Evolutionary conservation across 1,140 invertebrate species (phyloP), one percentile per base, ranked within the genome.

Genomic region (Ooceraea biroi): DNA sequence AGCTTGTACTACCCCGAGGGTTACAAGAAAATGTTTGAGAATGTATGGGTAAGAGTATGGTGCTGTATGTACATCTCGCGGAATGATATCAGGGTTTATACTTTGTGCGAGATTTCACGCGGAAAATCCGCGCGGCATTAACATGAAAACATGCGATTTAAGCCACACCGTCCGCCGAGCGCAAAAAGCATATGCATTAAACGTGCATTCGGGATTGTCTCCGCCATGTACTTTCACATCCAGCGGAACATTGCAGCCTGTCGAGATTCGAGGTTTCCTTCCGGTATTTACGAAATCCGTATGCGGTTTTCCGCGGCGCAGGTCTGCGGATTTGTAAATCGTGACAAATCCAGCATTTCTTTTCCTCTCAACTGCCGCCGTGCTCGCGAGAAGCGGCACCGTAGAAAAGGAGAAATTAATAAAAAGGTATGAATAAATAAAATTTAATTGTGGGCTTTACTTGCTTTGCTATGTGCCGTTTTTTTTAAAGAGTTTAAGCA

Each of bases 291-390:
- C 50, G 19, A 80, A 71, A 80, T 71, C 65, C 50, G 22, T 22
- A 22, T 25, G 22, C 50, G 22, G 63, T 65, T 80, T 80, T 71
- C 65, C 52, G 25, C 65, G 65, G 36, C 22, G 65, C 74, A 46
- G 25, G 60, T 44, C 46, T 61, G 46, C 65, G 76, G 76, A 78
- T 78, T 78, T 78, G 76, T 17, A 63, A 50, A 69, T 80, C 76
- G 65, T 25, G 50, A 80, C 76, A 80, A 71, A 80, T 80, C 65
- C 76, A 36, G 36, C 69, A 78, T 78, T 78, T 78, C 69, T n/a
- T n/a, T n/a, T n/a, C n/a, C n/a, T n/a, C n/a, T n/a, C n/a, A n/a
- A n/a, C n/a, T n/a, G n/a, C n/a, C n/a, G n/a, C n/a, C n/a, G n/a
- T n/a, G n/a, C n/a, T n/a, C n/a, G n/a, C n/a, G n/a, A n/a, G n/a